Evolutionary conservation across 2,113 vertebrate genomes (phyloP), one percentile per base, ranked within the genome.

Genomic region (Clinocottus analis): DNA sequence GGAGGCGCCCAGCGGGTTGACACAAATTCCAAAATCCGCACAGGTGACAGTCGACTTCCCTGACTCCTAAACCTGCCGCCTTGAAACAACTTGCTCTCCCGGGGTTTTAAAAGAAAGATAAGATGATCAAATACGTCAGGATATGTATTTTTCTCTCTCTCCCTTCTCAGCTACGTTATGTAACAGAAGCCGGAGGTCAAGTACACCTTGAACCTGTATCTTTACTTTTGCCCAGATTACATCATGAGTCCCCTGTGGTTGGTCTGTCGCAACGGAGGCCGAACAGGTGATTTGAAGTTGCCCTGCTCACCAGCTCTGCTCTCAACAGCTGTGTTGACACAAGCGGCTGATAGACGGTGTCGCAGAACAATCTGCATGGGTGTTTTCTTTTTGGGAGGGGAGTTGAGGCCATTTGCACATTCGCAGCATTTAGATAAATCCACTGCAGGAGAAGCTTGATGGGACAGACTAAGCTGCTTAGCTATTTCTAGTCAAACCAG

Each of bases 201-300:
- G 81, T 84, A 74, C 82, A 94, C 93, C 87, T 94, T 94, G 93
- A 89, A 93, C 93, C 85, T 59, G 1, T 70, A 72, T 82, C 85
- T 84, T 58, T 4, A 7, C 12, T 76, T 88, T 90, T 83, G 87
- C 61, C 51, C 72, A 70, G 81, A 76, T 92, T 92, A 90, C 82
- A 29, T 94, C 90, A 94, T 31, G 65, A 63, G 71, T 83, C 84
- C 77, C 84, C 4, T 31, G 27, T 72, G 85, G 82, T 61, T 75
- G 8, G 77, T 59, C 79, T 73, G 58, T 64, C 39, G 19, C 58
- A 55, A 9, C 2, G 10, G 7, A 49, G 53, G 37, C 37, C 16
- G 39, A 88, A 84, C 87, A 87, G 89, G 92, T 91, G 90, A 94
- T 79, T 49, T 60, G 8, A 43, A 82, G 77, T n/a, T 39, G 79